Conservation (phyloP, 2,113 vertebrate species). For the Eonycteris spelaea region DNA sequence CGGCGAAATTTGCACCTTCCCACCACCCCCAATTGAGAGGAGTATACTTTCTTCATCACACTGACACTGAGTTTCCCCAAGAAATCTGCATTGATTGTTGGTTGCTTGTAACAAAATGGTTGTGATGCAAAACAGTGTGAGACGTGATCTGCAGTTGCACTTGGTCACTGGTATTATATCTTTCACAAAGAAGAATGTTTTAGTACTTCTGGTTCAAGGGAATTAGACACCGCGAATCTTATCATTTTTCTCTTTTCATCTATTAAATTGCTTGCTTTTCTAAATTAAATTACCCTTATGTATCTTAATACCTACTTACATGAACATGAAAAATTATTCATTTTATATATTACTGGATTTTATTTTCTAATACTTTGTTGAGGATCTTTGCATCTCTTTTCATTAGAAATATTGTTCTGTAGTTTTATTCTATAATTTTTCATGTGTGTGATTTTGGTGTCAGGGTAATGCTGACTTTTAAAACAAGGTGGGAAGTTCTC, state of each 20-base stretch:
- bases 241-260: background rate
- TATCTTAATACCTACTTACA: background rate
- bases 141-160: background rate
- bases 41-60: background rate
- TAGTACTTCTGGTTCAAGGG: background rate
- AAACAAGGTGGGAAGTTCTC: background rate
- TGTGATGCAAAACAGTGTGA: background rate
- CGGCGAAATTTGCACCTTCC: background rate
- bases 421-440: background rate
- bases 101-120: background rate
- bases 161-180: background rate
- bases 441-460: background rate
- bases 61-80: background rate
- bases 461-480: background rate
- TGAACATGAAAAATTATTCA: background rate
- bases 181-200: background rate
- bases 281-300: background rate
- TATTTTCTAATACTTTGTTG: background rate
- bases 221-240: background rate
- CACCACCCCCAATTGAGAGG: fast-evolving
- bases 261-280: background rate
- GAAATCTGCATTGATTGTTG: background rate
- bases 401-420: background rate
- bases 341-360: background rate
- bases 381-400: background rate